These are phyloP conservation scores for Limosa lapponica DNA, from an alignment of 2,797 vertebrate species.

Conservation along the genomic window DNA sequence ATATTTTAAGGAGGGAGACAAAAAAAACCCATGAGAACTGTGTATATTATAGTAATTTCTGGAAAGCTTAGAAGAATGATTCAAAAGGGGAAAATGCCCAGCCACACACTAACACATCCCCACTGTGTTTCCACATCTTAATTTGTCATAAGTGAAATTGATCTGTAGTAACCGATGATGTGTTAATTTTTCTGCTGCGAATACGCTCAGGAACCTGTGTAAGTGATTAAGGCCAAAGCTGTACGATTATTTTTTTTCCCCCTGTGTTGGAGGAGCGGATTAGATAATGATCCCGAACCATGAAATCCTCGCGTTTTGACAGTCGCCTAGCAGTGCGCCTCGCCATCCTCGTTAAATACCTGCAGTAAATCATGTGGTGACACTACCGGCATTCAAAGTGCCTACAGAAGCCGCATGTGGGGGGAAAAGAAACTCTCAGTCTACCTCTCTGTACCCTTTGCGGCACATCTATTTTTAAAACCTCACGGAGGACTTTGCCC, in stretches of 20 bases:
- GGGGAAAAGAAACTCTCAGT: background rate
- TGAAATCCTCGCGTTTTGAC: background rate
- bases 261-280: background rate
- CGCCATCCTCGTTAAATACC: background rate
- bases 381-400: background rate
- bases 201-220: background rate
- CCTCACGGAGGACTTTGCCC: background rate
- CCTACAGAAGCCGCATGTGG: background rate
- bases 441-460: background rate
- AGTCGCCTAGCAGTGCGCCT: background rate
- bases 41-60: background rate
- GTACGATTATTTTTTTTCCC: background rate
- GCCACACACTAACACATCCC: background rate
- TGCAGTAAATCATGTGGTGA: background rate
- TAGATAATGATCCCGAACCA: background rate
- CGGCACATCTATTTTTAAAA: conserved; percentile 34
- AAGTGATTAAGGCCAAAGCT: background rate
- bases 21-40: background rate
- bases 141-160: background rate
- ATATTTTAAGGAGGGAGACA: background rate
- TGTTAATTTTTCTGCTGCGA: background rate
- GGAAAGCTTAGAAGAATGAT: background rate
- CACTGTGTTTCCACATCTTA: background rate
- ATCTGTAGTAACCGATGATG: background rate
- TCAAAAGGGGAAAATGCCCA: background rate